Evolutionary conservation across 1,140 invertebrate genomes (phyloP).

Genomic region (Tenebrio molitor): DNA sequence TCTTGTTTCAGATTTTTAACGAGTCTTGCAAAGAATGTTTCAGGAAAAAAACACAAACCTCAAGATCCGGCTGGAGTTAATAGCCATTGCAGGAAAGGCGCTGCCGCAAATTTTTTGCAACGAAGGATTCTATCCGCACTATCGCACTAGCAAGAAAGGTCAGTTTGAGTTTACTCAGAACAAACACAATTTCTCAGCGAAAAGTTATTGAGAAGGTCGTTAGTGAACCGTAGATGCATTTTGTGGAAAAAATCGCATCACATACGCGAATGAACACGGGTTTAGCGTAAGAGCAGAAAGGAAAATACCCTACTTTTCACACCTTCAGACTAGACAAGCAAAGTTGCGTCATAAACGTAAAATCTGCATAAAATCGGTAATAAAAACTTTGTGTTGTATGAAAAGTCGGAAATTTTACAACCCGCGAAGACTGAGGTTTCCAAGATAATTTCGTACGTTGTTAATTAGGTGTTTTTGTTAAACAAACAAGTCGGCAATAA

Average conservation of each 20-base stretch:
- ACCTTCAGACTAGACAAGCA: no score
- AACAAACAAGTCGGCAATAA: no score
- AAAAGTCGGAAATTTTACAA: no score
- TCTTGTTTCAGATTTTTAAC: no score
- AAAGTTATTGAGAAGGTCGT: slow-evolving; percentile 20
- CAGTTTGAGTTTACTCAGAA: slow-evolving; percentile 18
- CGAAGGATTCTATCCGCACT: slow-evolving; percentile 22
- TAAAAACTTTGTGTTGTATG: no score
- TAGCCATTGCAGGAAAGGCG: slow-evolving; percentile 2
- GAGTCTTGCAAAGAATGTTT: no score
- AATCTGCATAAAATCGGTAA: no score
- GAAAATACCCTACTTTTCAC: neutral
- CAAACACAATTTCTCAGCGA: slow-evolving; percentile 5
- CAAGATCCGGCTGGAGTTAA: slow-evolving; percentile 33
- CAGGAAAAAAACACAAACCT: no score
- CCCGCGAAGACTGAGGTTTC: no score
- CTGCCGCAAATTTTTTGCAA: slow-evolving; percentile 15
- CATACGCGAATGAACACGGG: slow-evolving; percentile 13
- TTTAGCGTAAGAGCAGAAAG: neutral
- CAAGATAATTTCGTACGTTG: no score
- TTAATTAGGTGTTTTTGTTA: no score
- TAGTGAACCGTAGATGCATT: slow-evolving; percentile 16
- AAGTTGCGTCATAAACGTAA: no score
- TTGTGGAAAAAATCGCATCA: neutral
- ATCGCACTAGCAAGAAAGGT: slow-evolving; percentile 30